Evolutionary conservation across 2,113 vertebrate species (phyloP).

Genomic region (Cacatua alba): DNA sequence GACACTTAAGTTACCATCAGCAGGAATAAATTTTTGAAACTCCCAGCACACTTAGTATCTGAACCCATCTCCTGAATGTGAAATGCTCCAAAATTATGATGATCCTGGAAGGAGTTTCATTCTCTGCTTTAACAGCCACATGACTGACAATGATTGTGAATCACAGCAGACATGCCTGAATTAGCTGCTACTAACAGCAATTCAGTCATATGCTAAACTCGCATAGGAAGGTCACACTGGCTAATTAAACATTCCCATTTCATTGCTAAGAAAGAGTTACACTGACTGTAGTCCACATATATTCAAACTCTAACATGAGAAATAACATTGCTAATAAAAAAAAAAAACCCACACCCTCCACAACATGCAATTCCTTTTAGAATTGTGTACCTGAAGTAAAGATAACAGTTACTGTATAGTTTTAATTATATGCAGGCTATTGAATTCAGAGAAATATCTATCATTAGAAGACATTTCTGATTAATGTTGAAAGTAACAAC

Average conservation of each 20-base stretch:
- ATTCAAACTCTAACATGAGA: background rate
- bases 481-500: background rate
- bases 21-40: background rate
- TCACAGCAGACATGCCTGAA: background rate
- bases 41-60: background rate
- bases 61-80: background rate
- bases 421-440: background rate
- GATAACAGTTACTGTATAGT: background rate
- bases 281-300: background rate
- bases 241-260: background rate
- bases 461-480: background rate
- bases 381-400: background rate
- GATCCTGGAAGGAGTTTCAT: background rate
- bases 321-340: background rate
- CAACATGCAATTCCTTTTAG: background rate
- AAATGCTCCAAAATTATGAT: background rate
- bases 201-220: background rate
- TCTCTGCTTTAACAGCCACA: background rate
- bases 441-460: background rate
- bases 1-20: background rate
- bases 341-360: background rate
- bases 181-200: background rate
- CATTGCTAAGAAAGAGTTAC: background rate
- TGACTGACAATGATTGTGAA: background rate
- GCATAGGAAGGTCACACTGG: background rate